These are phyloP conservation scores for Peribatodes rhomboidaria DNA, from an alignment of 2,888 invertebrate genomes.

Conservation along the genomic window DNA sequence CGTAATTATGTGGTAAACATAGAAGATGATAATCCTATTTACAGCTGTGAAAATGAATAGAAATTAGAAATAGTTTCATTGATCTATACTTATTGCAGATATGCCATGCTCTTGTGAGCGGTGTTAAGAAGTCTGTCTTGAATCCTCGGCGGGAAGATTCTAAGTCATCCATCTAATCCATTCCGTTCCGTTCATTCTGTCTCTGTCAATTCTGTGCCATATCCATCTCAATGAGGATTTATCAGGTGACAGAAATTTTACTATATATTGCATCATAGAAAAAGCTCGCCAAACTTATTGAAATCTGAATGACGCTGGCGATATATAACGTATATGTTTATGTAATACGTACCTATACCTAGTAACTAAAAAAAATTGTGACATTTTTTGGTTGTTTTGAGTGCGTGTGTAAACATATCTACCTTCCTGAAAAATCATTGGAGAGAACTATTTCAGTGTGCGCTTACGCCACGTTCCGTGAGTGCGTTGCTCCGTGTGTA, in stretches of 20 bases:
- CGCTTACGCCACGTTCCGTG: conserved; percentile 47
- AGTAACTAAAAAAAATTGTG: too few relatives aligned
- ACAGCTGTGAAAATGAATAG: background rate
- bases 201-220: too few relatives aligned
- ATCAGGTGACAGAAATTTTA: too few relatives aligned
- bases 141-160: background rate
- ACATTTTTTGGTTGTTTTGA: background rate
- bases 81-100: background rate
- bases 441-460: conserved; percentile 48
- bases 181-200: too few relatives aligned
- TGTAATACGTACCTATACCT: too few relatives aligned
- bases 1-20: background rate
- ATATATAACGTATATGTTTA: too few relatives aligned
- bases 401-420: background rate
- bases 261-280: too few relatives aligned
- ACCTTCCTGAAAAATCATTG: background rate
- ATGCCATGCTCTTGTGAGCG: background rate
- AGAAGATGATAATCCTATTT: background rate
- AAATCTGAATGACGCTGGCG: too few relatives aligned
- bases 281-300: too few relatives aligned
- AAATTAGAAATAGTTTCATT: background rate
- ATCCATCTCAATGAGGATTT: too few relatives aligned
- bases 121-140: background rate
- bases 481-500: conserved; percentile 71
- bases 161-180: too few relatives aligned